Conservation (phyloP, 2,113 vertebrate genomes). For the rat (Rattus norvegicus) region GRCr8 NC_086027.1:24994001-24994500, state of each 20-base stretch:
- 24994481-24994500: not conserved
- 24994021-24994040: no score
- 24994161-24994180: not conserved
- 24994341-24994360: not conserved
- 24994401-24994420: not conserved
- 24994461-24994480: not conserved
- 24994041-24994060: no score
- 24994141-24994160: slow-evolving; percentile 9
- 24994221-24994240: not conserved
- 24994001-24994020: no score
- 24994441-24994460: not conserved
- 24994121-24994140: not conserved
- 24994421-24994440: not conserved
- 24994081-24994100: not conserved
- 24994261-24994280: not conserved
- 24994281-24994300: not conserved
- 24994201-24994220: not conserved
- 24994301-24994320: not conserved
- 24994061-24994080: not conserved
- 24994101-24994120: not conserved
- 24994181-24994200: not conserved
- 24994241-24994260: not conserved
- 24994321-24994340: not conserved
- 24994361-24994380: not conserved
- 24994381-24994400: not conserved